These are phyloP conservation scores for Acrocyrtus sp. DNA, from an alignment of 2,888 invertebrate genomes.

Conservation along the genomic window DNA sequence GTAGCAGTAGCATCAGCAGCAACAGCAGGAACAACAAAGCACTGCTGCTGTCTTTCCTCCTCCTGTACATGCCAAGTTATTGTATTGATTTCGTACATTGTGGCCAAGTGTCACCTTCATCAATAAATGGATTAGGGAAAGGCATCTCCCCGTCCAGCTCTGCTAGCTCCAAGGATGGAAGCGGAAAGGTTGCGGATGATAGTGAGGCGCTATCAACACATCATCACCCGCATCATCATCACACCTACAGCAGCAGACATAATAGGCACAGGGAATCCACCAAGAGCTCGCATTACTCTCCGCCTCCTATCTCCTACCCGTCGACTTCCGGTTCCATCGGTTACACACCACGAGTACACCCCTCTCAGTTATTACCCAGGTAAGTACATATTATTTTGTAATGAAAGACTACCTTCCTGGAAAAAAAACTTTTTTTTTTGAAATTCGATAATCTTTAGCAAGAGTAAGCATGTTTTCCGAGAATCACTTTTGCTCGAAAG, in stretches of 20 bases:
- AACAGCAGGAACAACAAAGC: not conserved
- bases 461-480: too few relatives aligned
- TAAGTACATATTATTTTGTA: too few relatives aligned
- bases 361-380: conserved; percentile 37
- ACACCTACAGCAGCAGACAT: conserved; percentile 4
- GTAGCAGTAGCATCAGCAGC: too few relatives aligned
- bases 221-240: conserved; percentile 11
- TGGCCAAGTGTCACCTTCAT: conserved; percentile 41
- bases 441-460: too few relatives aligned
- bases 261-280: conserved; percentile 17
- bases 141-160: conserved; percentile 12
- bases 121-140: conserved; percentile 42
- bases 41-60: conserved; percentile 17
- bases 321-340: conserved; percentile 25
- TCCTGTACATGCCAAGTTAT: conserved; percentile 23
- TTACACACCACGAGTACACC: conserved; percentile 22
- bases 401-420: not conserved
- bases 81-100: conserved; percentile 28
- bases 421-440: too few relatives aligned
- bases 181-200: conserved; percentile 5
- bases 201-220: conserved; percentile 20
- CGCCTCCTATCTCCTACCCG: conserved; percentile 5
- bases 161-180: not conserved
- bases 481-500: not conserved
- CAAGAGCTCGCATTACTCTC: conserved; percentile 25